Conservation (phyloP, 1,140 invertebrate genomes). For the Drosophila nasuta region DNA sequence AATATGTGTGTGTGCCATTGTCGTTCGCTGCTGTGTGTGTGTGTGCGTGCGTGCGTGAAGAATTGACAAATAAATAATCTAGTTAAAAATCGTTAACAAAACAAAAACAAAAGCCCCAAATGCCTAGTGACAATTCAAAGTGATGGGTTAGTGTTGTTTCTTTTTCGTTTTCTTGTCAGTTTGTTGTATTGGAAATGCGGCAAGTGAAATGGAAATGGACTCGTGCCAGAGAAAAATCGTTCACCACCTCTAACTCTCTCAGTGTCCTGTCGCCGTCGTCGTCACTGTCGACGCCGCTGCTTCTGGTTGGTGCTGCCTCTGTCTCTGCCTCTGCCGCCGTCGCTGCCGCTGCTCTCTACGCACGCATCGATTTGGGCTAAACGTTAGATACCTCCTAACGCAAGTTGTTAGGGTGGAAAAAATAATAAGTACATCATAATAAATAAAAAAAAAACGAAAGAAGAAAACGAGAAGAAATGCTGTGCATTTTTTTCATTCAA, state of each 20-base stretch:
- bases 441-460: constrained; percentile 10
- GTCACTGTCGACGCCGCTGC: constrained; percentile 35
- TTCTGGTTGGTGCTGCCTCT: constrained; percentile 46
- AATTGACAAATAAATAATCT: constrained; percentile 39
- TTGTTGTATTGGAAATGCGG: constrained; percentile 27
- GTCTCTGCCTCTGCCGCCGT: constrained; percentile 41
- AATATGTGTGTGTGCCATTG: constrained; percentile 54
- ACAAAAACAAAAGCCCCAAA: constrained; percentile 11
- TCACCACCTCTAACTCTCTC: constrained; percentile 49
- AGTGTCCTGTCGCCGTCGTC: constrained; percentile 46
- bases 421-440: constrained; percentile 68
- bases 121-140: constrained; percentile 34
- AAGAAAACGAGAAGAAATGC: constrained; percentile 36
- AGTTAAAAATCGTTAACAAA: constrained; percentile 46
- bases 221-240: constrained; percentile 69
- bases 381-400: constrained; percentile 84
- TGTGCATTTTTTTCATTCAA: constrained; percentile 48
- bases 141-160: constrained; percentile 38
- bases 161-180: too few relatives aligned
- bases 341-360: constrained; percentile 56
- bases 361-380: constrained; percentile 84
- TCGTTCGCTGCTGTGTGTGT: constrained; percentile 9
- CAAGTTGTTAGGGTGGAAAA: constrained; percentile 83
- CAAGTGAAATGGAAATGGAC: constrained; percentile 47
- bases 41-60: constrained; percentile 50